A percentile compares a stretch with the other conserved stretches of the same genome.
Evolutionary conservation across 2,113 vertebrate genomes (phyloP).

Genomic region (Hypanus sabinus): DNA sequence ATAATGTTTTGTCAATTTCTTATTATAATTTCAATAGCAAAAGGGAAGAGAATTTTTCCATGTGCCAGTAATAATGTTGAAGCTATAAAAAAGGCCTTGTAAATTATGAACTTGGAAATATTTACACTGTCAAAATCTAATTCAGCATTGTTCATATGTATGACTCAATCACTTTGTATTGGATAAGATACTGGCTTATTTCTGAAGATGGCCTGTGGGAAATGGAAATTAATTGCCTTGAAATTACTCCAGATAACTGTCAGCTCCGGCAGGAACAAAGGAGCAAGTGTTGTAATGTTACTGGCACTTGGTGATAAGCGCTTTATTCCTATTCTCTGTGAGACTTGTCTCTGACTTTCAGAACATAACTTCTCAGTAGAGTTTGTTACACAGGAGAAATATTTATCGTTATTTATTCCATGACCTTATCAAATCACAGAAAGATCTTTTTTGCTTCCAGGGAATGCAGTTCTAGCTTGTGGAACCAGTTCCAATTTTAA

Average conservation of each 20-base stretch:
- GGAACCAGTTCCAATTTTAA: too few species aligned
- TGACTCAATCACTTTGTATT: background rate
- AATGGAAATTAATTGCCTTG: background rate
- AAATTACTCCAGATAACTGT: background rate
- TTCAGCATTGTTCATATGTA: background rate
- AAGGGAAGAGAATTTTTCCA: background rate
- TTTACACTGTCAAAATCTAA: background rate
- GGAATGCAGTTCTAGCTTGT: too few species aligned
- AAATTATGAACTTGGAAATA: background rate
- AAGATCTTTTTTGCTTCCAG: too few species aligned
- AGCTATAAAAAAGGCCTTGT: background rate
- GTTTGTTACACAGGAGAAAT: too few species aligned
- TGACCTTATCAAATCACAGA: too few species aligned
- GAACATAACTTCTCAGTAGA: too few species aligned
- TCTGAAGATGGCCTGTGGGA: background rate
- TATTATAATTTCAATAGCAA: background rate
- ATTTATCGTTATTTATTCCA: too few species aligned
- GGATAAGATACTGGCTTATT: background rate
- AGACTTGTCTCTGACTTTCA: too few species aligned
- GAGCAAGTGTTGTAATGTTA: background rate
- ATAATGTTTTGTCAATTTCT: too few species aligned
- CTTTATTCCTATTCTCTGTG: too few species aligned
- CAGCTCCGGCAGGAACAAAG: background rate
- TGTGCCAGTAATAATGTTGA: background rate
- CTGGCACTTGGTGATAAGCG: too few species aligned